A percentile compares a stretch with the other conserved stretches of the same genome.
Evolutionary conservation across 23 tunicate genomes (phyloP).

Genomic region (Aplidium turbinatum): DNA sequence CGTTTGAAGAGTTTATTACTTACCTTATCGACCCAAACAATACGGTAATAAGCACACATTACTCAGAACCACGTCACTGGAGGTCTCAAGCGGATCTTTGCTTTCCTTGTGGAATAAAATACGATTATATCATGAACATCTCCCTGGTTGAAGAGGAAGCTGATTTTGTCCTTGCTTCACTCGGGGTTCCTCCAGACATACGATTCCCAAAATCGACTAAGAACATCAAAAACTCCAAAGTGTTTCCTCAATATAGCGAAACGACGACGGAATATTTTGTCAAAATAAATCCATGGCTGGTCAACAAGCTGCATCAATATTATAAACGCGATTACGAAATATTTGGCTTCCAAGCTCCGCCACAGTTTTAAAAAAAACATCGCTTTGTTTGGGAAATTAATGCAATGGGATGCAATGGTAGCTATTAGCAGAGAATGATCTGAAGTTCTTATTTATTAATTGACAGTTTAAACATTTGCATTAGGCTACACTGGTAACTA

Average conservation of each 20-base stretch:
- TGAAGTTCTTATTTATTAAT: no score
- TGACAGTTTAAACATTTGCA: no score
- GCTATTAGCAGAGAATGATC: no score
- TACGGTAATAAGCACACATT: constrained; percentile 7
- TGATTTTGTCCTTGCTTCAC: background rate
- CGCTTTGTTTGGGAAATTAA: no score
- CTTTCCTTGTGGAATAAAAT: constrained; percentile 63
- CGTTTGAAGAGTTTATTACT: constrained; percentile 30
- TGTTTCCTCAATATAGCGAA: background rate
- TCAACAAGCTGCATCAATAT: constrained; percentile 44
- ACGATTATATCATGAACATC: constrained; percentile 54
- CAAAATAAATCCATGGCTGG: constrained; percentile 24
- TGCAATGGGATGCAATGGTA: no score
- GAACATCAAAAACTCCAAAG: background rate
- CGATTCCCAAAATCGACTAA: constrained; percentile 12
- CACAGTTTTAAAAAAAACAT: no score
- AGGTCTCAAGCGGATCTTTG: constrained; percentile 43
- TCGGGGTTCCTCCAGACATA: constrained; percentile 10
- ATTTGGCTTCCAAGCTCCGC: constrained; percentile 53
- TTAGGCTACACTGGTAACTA: no score
- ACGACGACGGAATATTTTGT: constrained; percentile 18
- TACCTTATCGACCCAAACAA: constrained; percentile 15
- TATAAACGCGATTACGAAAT: constrained; percentile 43
- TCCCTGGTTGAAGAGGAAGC: constrained; percentile 54
- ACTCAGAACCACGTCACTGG: constrained; percentile 70